Evolutionary conservation across 2,113 vertebrate genomes (phyloP), one percentile per base, ranked within the genome.

Genomic region (Echinops telfairi): DNA sequence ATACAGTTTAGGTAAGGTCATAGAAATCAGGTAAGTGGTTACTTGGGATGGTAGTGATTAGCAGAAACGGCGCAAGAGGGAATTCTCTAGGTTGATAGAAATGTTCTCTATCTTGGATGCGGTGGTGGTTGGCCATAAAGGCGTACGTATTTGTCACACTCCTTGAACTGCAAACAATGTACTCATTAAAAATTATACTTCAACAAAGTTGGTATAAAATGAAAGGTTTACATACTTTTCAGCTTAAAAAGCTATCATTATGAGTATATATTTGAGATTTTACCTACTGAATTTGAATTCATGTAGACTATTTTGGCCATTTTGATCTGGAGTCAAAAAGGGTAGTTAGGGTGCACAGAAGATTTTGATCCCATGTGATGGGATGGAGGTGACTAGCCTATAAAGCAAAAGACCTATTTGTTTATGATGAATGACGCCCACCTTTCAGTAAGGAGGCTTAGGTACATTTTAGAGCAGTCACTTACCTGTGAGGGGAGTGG

Each of bases 191-290:
- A 53, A 53, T 53, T 53, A 53, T 14, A 53, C 47, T 53, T 94
- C 20, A n/a, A 68, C 92, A 60, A 53, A 82, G 58, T 6, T 64
- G 38, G 66, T n/a, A 90, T 29, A 93, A 76, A 83, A 83, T 31
- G 57, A 82, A 77, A 79, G 38, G 5, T 64, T 62, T 17, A 77
- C 25, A 77, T 40, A 66, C 23, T 76, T 84, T 31, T 38, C n/a
- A 64, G 57, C 33, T 79, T 83, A 70, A 89, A 89, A 92, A 80
- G 53, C 83, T 33, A 62, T 68, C 86, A 90, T 10, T 43, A 43
- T 2, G 86, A 25, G 7, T 79, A 68, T 38, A 47, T 43, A 89
- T 64, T 57, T 94, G 73, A 92, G 66, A 88, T 75, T 88, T 84
- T 87, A 60, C 66, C 66, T 40, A 80, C 83, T n/a, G 64, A 31